Percentiles rank a stretch among this genome's conserved stretches.
Conservation (phyloP, 2,888 invertebrate species). For the Habroteleia sp. region DNA sequence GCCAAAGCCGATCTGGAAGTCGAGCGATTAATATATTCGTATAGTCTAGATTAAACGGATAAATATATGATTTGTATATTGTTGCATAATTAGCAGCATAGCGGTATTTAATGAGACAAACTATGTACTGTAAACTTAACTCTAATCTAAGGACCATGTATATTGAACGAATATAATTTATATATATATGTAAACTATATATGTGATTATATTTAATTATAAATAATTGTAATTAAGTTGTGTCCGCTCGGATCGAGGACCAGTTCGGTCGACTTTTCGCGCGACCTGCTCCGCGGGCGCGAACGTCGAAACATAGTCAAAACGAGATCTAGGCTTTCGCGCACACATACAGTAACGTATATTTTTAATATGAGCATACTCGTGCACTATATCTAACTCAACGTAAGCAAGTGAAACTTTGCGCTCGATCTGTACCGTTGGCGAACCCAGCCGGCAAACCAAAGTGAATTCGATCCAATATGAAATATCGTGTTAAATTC, state of each 20-base stretch:
- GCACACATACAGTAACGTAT: slow-evolving; percentile 76
- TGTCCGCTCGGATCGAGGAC: neutral
- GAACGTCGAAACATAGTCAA: slow-evolving; percentile 26
- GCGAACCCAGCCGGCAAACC: slow-evolving; percentile 61
- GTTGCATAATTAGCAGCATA: slow-evolving; percentile 27
- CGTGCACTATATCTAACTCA: slow-evolving; percentile 67
- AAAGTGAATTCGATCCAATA: no score
- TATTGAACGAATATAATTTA: slow-evolving; percentile 36
- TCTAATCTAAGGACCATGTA: slow-evolving; percentile 20
- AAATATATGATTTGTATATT: slow-evolving; percentile 39
- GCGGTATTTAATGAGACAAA: slow-evolving; percentile 16
- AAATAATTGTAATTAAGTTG: slow-evolving; percentile 3
- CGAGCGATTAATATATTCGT: slow-evolving; percentile 27
- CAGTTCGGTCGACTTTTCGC: slow-evolving; percentile 5
- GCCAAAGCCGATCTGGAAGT: slow-evolving; percentile 40
- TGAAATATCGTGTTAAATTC: no score
- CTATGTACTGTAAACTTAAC: slow-evolving; percentile 18
- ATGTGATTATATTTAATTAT: slow-evolving; percentile 7
- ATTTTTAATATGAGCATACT: slow-evolving; percentile 76
- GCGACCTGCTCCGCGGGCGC: neutral
- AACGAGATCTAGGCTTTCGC: slow-evolving; percentile 59
- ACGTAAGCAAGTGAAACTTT: slow-evolving; percentile 35
- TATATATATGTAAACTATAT: slow-evolving; percentile 31
- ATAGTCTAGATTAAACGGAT: slow-evolving; percentile 1
- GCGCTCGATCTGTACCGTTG: slow-evolving; percentile 66